Conservation (phyloP, 2,888 invertebrate genomes). For the Drosophila multiciliata region DNA sequence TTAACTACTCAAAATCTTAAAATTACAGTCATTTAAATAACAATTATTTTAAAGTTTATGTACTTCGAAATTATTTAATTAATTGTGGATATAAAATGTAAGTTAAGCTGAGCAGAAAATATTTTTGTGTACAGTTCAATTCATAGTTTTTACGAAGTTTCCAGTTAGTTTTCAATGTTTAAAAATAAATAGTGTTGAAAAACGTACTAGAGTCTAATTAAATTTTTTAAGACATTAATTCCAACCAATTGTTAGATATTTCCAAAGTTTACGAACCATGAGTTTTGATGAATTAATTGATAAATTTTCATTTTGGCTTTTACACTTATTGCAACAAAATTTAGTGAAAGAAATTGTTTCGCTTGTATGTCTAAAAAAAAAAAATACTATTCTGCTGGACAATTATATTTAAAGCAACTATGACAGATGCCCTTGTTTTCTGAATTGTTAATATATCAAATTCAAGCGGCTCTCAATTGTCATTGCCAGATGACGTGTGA, state of each 20-base stretch:
- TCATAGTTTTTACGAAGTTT: background rate
- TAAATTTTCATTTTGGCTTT: background rate
- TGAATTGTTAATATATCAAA: conserved; percentile 22
- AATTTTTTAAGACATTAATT: background rate
- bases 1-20: background rate
- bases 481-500: conserved; percentile 28
- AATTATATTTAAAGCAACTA: background rate
- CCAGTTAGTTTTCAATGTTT: background rate
- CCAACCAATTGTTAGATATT: background rate
- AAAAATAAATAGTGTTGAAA: background rate
- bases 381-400: background rate
- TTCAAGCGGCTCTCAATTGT: conserved; percentile 25
- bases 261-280: background rate
- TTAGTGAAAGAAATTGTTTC: too few species aligned
- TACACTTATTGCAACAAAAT: background rate
- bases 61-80: background rate
- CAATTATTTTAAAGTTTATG: background rate
- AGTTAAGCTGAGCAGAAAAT: background rate
- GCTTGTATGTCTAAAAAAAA: background rate
- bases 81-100: background rate
- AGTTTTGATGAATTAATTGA: background rate
- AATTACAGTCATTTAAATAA: background rate
- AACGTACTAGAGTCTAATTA: background rate
- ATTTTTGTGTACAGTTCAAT: background rate
- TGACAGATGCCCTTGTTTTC: background rate